Percentiles rank a stretch among this genome's conserved stretches.
These are phyloP conservation scores for Lasioglossum albipes DNA, from an alignment of 1,140 invertebrate genomes.

Conservation along the genomic window DNA sequence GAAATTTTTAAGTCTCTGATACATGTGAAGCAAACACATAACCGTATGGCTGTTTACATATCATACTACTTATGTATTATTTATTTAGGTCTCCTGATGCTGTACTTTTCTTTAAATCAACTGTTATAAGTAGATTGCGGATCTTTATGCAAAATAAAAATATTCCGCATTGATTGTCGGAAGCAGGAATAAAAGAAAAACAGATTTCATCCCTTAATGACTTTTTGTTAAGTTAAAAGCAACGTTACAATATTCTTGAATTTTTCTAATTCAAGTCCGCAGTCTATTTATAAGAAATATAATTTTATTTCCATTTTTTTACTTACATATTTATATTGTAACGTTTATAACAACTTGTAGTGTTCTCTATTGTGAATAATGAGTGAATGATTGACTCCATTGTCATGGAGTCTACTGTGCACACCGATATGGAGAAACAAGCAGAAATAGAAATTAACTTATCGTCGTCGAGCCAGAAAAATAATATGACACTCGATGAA, in stretches of 20 bases:
- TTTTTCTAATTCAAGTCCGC: too few species aligned
- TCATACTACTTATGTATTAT: too few species aligned
- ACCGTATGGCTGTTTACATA: too few species aligned
- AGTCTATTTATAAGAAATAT: background rate
- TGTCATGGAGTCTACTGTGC: constrained; percentile 7
- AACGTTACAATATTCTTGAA: too few species aligned
- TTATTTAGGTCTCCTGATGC: too few species aligned
- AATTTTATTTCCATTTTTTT: background rate
- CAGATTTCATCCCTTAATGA: too few species aligned
- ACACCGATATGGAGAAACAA: background rate
- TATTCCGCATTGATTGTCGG: too few species aligned
- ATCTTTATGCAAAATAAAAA: too few species aligned
- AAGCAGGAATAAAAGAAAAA: too few species aligned
- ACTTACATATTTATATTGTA: background rate
- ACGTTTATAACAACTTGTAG: constrained; percentile 7
- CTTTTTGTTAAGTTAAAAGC: too few species aligned
- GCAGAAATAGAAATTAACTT: background rate
- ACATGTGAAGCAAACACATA: background rate
- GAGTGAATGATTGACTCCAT: constrained; percentile 2
- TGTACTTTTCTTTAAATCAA: too few species aligned
- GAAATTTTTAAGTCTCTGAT: background rate
- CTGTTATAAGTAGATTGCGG: background rate
- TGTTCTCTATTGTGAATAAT: background rate
- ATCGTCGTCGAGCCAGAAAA: background rate
- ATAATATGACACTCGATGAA: constrained; percentile 25